Evolutionary conservation across 2,888 invertebrate species (phyloP).

Genomic region (Perizoma flavofasciatum): DNA sequence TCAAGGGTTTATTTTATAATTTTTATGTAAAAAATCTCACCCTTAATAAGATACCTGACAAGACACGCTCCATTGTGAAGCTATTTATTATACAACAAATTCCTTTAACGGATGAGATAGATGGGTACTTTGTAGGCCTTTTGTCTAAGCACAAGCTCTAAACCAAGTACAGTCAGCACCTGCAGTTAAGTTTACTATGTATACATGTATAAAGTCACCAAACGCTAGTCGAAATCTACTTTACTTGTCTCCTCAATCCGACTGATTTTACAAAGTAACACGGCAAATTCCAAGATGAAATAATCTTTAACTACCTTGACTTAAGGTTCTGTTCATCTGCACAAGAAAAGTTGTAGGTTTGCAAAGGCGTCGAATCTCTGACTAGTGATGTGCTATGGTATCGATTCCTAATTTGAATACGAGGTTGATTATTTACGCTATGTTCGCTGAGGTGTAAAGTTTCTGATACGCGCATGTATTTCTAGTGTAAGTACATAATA

Average conservation of each 20-base stretch:
- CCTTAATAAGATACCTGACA: too few species aligned
- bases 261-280: conserved; percentile 52
- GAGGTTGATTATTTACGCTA: conserved; percentile 59
- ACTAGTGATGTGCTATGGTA: conserved; percentile 63
- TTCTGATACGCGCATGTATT: conserved; percentile 36
- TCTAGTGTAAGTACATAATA: conserved; percentile 13
- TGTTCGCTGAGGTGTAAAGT: conserved; percentile 49
- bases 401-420: conserved; percentile 60
- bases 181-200: conserved; percentile 33
- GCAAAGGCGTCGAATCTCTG: conserved; percentile 51
- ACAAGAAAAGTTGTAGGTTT: conserved; percentile 40
- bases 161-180: conserved; percentile 20
- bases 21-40: too few species aligned
- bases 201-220: conserved; percentile 53
- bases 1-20: too few species aligned
- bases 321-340: conserved; percentile 36
- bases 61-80: too few species aligned
- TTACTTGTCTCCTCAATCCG: conserved; percentile 57
- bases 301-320: conserved; percentile 18
- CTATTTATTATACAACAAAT: too few species aligned
- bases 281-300: conserved; percentile 31
- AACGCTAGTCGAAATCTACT: conserved; percentile 60
- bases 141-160: not conserved
- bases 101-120: too few species aligned
- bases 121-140: too few species aligned